Evolutionary conservation across 1,140 invertebrate species (phyloP).

Genomic region (Cataglyphis hispanica): DNA sequence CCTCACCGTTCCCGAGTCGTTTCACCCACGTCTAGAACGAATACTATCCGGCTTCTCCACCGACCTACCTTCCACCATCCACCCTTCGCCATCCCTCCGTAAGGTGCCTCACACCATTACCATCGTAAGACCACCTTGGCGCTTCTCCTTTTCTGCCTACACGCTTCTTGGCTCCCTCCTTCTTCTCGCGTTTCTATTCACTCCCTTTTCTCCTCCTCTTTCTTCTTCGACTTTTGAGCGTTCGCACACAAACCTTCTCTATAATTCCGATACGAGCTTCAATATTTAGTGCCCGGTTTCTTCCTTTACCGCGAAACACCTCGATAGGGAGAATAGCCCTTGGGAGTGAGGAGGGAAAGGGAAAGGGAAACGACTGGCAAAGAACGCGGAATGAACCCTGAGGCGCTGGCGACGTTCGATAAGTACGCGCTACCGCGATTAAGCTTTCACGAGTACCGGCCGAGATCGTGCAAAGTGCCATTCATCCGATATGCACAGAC

Average conservation of each 20-base stretch:
- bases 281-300: conserved; percentile 81
- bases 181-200: background rate
- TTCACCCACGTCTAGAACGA: conserved; percentile 76
- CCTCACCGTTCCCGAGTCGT: conserved; percentile 75
- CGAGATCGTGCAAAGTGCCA: conserved; percentile 75
- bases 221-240: conserved; percentile 58
- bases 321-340: conserved; percentile 14
- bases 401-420: conserved; percentile 76
- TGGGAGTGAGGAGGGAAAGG: background rate
- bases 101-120: conserved; percentile 53
- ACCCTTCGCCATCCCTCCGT: conserved; percentile 41
- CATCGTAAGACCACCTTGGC: conserved; percentile 52
- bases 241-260: conserved; percentile 65
- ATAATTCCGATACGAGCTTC: conserved; percentile 78
- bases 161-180: conserved; percentile 50
- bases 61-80: conserved; percentile 62
- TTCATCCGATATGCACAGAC: conserved; percentile 84
- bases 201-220: conserved; percentile 35
- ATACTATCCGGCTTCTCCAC: conserved; percentile 65
- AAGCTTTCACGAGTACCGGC: conserved; percentile 82
- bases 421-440: conserved; percentile 79
- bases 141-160: conserved; percentile 59
- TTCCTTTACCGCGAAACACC: conserved; percentile 72
- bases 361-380: conserved; percentile 18
- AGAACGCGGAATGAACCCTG: conserved; percentile 52